Evolutionary conservation across 2,888 invertebrate genomes (phyloP), one percentile per base, ranked within the genome.

Genomic region (Drosophila affinis): DNA sequence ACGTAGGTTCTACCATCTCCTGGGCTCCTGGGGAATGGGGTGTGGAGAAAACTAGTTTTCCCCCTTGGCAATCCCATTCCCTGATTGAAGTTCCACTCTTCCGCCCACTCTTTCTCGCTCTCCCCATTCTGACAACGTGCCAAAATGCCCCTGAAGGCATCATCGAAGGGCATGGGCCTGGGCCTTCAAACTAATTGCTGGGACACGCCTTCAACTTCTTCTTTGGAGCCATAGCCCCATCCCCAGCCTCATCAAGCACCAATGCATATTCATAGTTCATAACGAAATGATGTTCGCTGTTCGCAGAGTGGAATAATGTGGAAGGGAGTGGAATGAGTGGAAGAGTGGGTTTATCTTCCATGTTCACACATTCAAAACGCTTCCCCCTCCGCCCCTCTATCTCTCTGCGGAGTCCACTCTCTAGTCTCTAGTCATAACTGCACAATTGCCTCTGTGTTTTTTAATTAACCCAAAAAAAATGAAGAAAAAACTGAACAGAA

Each of bases 191-290:
- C 72, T 70, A 70, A 70, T 71, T 71, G 70, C 55, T 44, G 32
- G 52, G 62, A 47, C 62, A 45, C 73, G 68, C 65, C 81, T 63
- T 47, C 72, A 69, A 51, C 51, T 67, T 21, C 10, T 47, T 14
- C 14, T 47, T 9, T 14, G 34, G 7, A 46, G 32, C 51, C n/a
- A 10, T 14, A 45, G 9, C 17, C 32, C 0, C 21, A 21, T 1
- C 21, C 1, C 1, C 18, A 18, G 21, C 65, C 79, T 68, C 81
- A 86, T 83, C 84, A 78, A 57, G 67, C 52, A 57, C 44, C 84
- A 65, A 79, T 82, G 81, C 87, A 85, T 82, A 87, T 82, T 82
- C 87, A 81, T 87, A 79, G 77, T 68, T 46, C 49, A 58, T 69
- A 56, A 69, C 49, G 52, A 58, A 39, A 39, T 39, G 7, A 39